phyloP scores from a whole-genome alignment of 1,140 invertebrate genomes.

The Saxidomus purpurata region DNA sequence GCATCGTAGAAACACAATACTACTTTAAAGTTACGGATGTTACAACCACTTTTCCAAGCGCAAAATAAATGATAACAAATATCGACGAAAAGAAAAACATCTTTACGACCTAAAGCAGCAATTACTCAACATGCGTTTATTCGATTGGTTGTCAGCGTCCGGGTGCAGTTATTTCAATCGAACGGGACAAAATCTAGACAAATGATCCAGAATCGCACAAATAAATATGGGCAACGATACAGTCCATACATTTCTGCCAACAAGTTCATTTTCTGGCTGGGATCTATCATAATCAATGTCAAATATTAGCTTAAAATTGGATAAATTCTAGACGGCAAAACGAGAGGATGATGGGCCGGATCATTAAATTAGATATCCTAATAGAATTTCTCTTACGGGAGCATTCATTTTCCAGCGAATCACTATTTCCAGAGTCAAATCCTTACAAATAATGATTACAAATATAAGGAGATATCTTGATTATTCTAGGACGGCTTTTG shows the following conservation, averaged over 20 bases:
- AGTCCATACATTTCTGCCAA: conserved; percentile 61
- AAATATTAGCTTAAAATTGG: conserved; percentile 65
- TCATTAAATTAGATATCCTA: conserved; percentile 63
- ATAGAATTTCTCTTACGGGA: conserved; percentile 34
- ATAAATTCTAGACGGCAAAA: conserved; percentile 59
- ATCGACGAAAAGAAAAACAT: too few relatives aligned
- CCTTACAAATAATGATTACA: conserved; percentile 43
- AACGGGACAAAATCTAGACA: conserved; percentile 55
- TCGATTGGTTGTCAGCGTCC: neutral
- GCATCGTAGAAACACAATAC: too few relatives aligned
- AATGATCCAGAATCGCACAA: conserved; percentile 45
- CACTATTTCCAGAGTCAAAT: neutral
- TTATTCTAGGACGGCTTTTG: neutral
- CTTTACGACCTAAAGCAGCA: neutral
- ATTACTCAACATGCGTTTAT: neutral
- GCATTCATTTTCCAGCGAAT: conserved; percentile 25
- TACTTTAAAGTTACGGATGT: too few relatives aligned
- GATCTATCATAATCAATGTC: conserved; percentile 63
- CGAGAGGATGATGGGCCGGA: conserved; percentile 45
- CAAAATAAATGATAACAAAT: too few relatives aligned
- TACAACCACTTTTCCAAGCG: too few relatives aligned
- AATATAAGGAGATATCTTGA: neutral
- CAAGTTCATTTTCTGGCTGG: conserved; percentile 51
- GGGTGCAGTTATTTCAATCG: conserved; percentile 27
- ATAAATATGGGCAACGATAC: conserved; percentile 52